Percentiles rank a stretch among this genome's conserved stretches.
phyloP scores from a whole-genome alignment of 2,797 vertebrate genomes.

The Tympanoctomys barrerae region DNA sequence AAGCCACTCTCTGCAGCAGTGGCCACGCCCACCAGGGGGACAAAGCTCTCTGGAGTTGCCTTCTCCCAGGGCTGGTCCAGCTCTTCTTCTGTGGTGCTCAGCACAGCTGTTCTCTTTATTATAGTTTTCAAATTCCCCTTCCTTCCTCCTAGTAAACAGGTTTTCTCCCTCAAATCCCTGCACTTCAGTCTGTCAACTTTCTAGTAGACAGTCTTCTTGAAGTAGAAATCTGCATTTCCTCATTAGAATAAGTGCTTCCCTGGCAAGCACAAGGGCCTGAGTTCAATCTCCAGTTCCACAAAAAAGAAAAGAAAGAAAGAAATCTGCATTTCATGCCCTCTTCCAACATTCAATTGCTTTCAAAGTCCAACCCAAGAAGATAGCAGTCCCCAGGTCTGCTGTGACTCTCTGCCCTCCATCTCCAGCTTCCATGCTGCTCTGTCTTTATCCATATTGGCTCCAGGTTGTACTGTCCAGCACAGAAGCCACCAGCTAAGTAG shows the following conservation, averaged over 20 bases:
- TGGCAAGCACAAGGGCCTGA: too few relatives aligned
- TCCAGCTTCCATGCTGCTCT: not conserved
- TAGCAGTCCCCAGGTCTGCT: not conserved
- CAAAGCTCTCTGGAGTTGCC: too few relatives aligned
- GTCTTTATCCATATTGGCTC: not conserved
- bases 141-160: not conserved
- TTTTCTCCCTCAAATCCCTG: not conserved
- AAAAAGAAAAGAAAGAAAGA: not conserved
- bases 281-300: too few relatives aligned
- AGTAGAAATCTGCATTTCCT: constrained; percentile 1
- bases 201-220: not conserved
- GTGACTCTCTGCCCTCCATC: not conserved
- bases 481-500: not conserved
- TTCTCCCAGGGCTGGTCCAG: not conserved
- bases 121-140: not conserved
- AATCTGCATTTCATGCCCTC: not conserved
- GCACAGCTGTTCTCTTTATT: not conserved
- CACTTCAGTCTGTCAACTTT: not conserved
- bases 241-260: too few relatives aligned
- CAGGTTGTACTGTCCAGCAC: not conserved
- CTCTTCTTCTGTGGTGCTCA: not conserved
- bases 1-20: too few relatives aligned
- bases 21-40: too few relatives aligned
- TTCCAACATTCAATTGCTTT: not conserved
- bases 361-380: not conserved